These are phyloP conservation scores for Amphipoea lucens DNA, from an alignment of 2,888 invertebrate genomes.

Conservation along the genomic window DNA sequence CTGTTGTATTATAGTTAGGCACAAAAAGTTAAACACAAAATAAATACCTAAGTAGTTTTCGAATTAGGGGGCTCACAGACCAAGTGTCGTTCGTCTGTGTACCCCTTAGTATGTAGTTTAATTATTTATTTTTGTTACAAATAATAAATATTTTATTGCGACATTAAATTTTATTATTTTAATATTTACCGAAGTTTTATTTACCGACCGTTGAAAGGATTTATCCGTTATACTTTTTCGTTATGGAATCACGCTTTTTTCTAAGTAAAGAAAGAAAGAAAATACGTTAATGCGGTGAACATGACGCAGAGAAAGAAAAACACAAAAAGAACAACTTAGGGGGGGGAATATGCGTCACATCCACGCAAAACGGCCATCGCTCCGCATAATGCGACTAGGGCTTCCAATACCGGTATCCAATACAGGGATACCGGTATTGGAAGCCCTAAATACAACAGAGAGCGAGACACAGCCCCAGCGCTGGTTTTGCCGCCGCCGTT, in stretches of 20 bases:
- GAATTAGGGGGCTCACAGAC: conserved; percentile 20
- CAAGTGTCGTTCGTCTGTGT: neutral
- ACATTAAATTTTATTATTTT: conserved; percentile 40
- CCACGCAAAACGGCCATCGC: too few species aligned
- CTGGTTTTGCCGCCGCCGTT: too few species aligned
- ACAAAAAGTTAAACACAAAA: conserved; percentile 17
- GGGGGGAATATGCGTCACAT: too few species aligned
- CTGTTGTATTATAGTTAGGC: neutral
- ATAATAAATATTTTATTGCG: conserved; percentile 37
- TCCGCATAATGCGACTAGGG: too few species aligned
- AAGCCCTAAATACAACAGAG: too few species aligned
- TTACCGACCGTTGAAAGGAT: neutral
- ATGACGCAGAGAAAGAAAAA: too few species aligned
- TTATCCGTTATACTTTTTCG: neutral
- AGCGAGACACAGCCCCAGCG: too few species aligned
- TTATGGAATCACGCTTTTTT: neutral
- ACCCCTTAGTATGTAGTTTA: conserved; percentile 21
- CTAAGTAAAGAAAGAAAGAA: neutral
- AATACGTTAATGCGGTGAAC: too few species aligned
- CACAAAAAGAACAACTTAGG: too few species aligned
- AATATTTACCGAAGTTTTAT: conserved; percentile 24
- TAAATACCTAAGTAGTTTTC: conserved; percentile 18
- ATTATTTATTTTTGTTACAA: conserved; percentile 41
- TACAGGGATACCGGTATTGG: too few species aligned
- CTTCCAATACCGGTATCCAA: too few species aligned